A percentile compares a stretch with the other conserved stretches of the same genome.
Evolutionary conservation across 2,888 invertebrate genomes (phyloP).

Genomic region (Drosophila hamatofila): DNA sequence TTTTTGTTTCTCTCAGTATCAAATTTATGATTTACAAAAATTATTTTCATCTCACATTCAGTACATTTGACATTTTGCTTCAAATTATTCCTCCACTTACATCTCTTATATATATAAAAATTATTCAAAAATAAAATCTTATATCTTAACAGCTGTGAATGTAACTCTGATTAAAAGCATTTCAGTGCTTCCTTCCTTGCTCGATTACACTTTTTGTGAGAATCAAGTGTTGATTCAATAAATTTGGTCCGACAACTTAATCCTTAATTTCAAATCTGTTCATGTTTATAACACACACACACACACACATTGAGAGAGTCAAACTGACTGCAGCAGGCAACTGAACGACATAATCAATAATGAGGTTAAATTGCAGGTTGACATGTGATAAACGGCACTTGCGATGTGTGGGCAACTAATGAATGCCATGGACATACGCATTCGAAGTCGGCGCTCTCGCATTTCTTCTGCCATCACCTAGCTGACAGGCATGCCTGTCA

Average conservation of each 20-base stretch:
- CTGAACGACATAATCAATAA: conserved; percentile 63
- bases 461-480: neutral
- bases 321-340: conserved; percentile 20
- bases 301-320: neutral
- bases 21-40: neutral
- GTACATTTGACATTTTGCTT: neutral
- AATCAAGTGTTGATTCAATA: conserved; percentile 29
- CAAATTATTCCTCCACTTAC: neutral
- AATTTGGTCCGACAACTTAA: conserved; percentile 28
- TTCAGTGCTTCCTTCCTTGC: neutral
- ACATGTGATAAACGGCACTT: conserved; percentile 62
- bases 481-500: conserved; percentile 10
- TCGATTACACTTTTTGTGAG: neutral
- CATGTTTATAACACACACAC: conserved; percentile 17
- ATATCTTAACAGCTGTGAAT: neutral
- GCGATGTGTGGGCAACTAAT: conserved; percentile 61
- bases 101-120: neutral
- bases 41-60: neutral
- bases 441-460: neutral
- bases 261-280: conserved; percentile 24
- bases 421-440: conserved; percentile 56
- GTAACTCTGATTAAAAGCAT: neutral
- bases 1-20: neutral
- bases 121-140: neutral
- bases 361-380: conserved; percentile 64